Base-by-base conservation (phyloP, 2,113 vertebrate genomes). In the Dryoscopus gambensis region DNA sequence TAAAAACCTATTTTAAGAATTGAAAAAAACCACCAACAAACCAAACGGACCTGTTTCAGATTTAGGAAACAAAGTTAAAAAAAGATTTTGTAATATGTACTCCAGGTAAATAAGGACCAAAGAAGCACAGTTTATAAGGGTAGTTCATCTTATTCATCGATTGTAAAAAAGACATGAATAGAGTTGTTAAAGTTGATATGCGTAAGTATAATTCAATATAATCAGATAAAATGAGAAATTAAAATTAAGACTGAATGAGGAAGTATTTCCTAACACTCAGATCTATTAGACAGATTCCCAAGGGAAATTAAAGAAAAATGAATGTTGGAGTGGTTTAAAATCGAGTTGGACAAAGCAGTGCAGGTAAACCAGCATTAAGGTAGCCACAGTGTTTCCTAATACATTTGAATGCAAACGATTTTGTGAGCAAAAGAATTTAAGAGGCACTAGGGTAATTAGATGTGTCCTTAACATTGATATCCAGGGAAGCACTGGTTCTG, bases 1-100 rank as follows among this genome's bases (percentile, higher is more conserved):
- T 73, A 33, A 65, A 49, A 79, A 44, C 2, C 1, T 21, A 39
- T 42, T 27, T 65, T 60, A 64, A 57, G 8, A n/a, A 24, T 13
- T 46, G 14, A 52, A 67, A 62, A 57, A 15, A 2, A 0, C 0
- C 0, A 0, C 1, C 11, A 44, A 13, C 1, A 39, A 30, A 16
- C 11, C 31, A 23, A 70, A 47, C 2, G 3, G 5, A 73, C 42
- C 5, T n/a, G 2, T 46, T 78, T 52, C 39, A 39, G 18, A 73
- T 52, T 87, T 67, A 42, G 52, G 23, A 52, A 84, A 60, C 7
- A 52, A 60, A 55, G 4, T 17, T 42, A 1, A 33, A 30, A 56
- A 85, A 84, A 73, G 1, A 6, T 49, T 84, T 70, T 70, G 3
- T 13, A 42, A 6, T 53, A 78, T 35, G 13, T 69, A 25, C 1